A percentile compares a stretch with the other conserved stretches of the same genome.
Evolutionary conservation across 2,113 vertebrate genomes (phyloP).

Genomic region (Ovibos moschatus): DNA sequence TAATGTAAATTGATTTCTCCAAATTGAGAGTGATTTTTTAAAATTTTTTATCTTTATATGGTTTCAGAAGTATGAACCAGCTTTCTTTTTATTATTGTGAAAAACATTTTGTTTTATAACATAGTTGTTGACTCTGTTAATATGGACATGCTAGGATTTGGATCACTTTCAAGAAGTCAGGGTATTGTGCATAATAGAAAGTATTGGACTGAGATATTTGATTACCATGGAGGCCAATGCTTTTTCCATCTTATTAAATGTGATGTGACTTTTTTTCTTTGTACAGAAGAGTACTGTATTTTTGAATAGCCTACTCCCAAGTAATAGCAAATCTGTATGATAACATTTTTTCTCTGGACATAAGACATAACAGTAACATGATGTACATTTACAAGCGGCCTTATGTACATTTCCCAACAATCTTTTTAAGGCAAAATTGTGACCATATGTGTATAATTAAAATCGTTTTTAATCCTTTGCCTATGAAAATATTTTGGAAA

Average conservation of each 20-base stretch:
- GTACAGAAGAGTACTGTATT: slow-evolving; percentile 99
- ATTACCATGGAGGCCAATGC: slow-evolving; percentile 87
- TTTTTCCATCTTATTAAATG: slow-evolving; percentile 91
- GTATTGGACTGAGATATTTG: slow-evolving; percentile 87
- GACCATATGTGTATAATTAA: slow-evolving; percentile 99
- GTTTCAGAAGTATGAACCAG: slow-evolving; percentile 90
- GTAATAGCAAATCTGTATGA: slow-evolving; percentile 97
- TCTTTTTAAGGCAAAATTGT: slow-evolving; percentile 98
- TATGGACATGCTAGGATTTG: slow-evolving; percentile 84
- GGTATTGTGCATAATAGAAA: slow-evolving; percentile 85
- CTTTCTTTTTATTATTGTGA: slow-evolving; percentile 94
- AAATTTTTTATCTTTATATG: slow-evolving; percentile 93
- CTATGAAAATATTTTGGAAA: slow-evolving; percentile 90
- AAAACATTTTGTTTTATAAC: slow-evolving; percentile 93
- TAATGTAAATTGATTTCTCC: slow-evolving; percentile 98
- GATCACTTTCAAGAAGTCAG: slow-evolving; percentile 87
- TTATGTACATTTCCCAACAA: slow-evolving; percentile 99
- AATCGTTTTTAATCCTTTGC: slow-evolving; percentile 99
- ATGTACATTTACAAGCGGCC: slow-evolving; percentile 99
- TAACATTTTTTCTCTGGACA: slow-evolving; percentile 99
- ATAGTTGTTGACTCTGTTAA: slow-evolving; percentile 91
- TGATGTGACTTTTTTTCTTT: slow-evolving; percentile 93
- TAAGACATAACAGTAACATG: slow-evolving; percentile 98
- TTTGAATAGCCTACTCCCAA: slow-evolving; percentile 95
- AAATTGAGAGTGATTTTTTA: slow-evolving; percentile 94